A percentile compares a stretch with the other conserved stretches of the same genome.
Evolutionary conservation across 2,797 vertebrate species (phyloP).

Genomic region (Mus caroli): DNA sequence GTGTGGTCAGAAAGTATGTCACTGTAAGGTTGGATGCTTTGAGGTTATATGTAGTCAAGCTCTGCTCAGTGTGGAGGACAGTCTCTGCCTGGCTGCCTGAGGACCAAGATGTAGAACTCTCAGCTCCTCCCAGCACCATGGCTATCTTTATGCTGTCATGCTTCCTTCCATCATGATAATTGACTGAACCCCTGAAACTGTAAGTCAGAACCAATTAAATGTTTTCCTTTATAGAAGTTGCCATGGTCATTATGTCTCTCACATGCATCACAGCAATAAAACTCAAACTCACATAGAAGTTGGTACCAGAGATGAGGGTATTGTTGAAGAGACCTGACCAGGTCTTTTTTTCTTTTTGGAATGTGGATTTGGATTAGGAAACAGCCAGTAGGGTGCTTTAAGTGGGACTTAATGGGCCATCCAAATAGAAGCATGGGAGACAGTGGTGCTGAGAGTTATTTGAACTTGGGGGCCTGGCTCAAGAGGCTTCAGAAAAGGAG

Average conservation of each 20-base stretch:
- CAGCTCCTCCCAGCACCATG: background rate
- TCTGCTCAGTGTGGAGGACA: background rate
- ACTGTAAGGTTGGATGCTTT: background rate
- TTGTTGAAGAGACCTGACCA: background rate
- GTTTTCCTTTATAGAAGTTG: background rate
- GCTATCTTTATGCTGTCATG: background rate
- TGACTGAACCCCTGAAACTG: background rate
- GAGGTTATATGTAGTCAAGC: background rate
- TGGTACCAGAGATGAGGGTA: background rate
- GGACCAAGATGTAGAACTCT: background rate
- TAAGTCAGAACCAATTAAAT: too few relatives aligned
- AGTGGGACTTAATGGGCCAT: too few relatives aligned
- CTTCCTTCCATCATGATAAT: background rate
- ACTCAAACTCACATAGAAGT: background rate
- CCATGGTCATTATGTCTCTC: background rate
- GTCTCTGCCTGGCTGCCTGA: background rate
- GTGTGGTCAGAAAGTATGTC: background rate
- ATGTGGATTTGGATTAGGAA: background rate
- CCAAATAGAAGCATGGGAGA: too few relatives aligned
- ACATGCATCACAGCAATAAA: background rate
- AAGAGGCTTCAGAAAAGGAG: too few relatives aligned
- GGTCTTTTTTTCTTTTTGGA: too few relatives aligned
- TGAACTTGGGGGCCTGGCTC: too few relatives aligned
- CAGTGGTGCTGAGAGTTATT: too few relatives aligned
- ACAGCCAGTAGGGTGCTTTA: background rate